phyloP scores from a whole-genome alignment of 2,113 vertebrate species.

The Apistogramma diplotaenia region DNA sequence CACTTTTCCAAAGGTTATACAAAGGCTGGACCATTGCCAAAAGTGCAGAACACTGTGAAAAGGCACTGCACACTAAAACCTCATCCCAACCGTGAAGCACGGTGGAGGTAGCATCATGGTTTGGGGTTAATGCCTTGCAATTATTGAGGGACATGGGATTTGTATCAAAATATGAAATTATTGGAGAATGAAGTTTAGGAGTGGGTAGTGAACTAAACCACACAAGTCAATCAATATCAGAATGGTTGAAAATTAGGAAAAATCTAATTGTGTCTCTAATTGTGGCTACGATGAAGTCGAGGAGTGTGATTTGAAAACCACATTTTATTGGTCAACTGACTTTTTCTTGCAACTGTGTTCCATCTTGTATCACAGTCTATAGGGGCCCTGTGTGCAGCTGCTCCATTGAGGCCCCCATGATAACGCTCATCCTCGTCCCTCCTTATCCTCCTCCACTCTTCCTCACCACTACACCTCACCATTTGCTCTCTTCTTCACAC shows the following conservation, averaged over 20 bases:
- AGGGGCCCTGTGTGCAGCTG: constrained; percentile 9
- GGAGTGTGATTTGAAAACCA: neutral
- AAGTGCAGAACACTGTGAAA: neutral
- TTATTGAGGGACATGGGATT: neutral
- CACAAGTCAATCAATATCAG: neutral
- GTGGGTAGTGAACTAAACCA: neutral
- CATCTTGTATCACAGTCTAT: constrained; percentile 37
- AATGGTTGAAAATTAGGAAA: neutral
- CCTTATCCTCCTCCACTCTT: neutral
- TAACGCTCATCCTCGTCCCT: constrained; percentile 42
- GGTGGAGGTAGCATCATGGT: neutral
- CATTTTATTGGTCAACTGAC: neutral
- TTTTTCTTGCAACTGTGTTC: neutral
- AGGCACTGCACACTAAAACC: neutral
- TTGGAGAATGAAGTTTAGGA: neutral
- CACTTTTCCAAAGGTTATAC: neutral
- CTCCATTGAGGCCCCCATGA: constrained; percentile 28
- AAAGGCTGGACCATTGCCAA: neutral
- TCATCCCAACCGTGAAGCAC: neutral
- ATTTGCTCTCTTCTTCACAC: neutral
- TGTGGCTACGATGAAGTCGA: neutral
- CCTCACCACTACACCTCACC: neutral
- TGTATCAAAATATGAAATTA: neutral
- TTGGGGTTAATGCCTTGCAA: neutral
- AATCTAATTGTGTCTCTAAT: neutral